These are phyloP conservation scores for Cantharis nigra DNA, from an alignment of 2,888 invertebrate species.

Conservation along the genomic window DNA sequence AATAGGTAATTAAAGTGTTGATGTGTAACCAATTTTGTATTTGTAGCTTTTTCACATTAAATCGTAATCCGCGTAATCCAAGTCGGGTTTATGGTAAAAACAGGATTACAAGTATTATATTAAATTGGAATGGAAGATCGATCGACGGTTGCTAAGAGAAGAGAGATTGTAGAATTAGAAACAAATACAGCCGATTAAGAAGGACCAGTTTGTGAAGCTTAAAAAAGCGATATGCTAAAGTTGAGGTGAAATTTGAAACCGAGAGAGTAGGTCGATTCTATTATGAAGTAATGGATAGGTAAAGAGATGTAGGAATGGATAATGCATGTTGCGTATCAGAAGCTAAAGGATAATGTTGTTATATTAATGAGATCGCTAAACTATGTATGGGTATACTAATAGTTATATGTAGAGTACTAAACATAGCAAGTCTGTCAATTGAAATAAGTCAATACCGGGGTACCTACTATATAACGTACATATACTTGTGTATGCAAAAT, in stretches of 20 bases:
- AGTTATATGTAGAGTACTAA: neutral
- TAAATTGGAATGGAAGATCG: too few species aligned
- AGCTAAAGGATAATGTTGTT: neutral
- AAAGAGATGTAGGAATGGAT: neutral
- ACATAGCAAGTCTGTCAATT: neutral
- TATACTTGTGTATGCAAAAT: neutral
- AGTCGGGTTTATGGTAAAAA: too few species aligned
- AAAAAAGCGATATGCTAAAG: too few species aligned
- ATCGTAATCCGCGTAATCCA: too few species aligned
- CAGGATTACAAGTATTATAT: too few species aligned
- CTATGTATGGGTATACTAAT: neutral
- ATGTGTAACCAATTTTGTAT: too few species aligned
- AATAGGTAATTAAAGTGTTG: too few species aligned
- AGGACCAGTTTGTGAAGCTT: too few species aligned
- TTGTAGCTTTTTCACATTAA: too few species aligned
- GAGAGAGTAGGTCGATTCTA: neutral
- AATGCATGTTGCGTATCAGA: neutral
- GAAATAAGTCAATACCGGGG: neutral
- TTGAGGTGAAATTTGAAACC: neutral
- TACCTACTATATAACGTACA: neutral
- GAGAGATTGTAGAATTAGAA: too few species aligned
- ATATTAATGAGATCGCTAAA: neutral
- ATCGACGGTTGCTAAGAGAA: too few species aligned
- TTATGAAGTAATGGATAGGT: neutral
- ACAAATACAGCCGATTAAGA: too few species aligned